These are phyloP conservation scores for Artibeus lituratus DNA, from an alignment of 2,797 vertebrate species.

Conservation along the genomic window DNA sequence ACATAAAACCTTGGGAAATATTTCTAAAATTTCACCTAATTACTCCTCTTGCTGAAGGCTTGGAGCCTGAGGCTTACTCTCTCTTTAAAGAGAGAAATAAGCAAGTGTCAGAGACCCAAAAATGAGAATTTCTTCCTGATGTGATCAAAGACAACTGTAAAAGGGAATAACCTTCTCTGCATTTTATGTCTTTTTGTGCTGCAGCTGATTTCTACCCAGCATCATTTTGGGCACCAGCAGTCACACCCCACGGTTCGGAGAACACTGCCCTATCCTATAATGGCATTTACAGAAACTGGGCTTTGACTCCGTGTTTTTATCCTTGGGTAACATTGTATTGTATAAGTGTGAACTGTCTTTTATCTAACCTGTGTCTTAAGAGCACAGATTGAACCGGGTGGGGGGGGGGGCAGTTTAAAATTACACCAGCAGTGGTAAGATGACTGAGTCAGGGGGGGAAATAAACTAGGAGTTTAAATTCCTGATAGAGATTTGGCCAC, in stretches of 20 bases:
- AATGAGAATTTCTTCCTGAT: neutral
- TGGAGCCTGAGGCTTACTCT: neutral
- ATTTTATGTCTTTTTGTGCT: neutral
- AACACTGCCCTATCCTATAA: neutral
- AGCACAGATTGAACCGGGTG: neutral
- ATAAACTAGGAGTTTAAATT: conserved; percentile 1
- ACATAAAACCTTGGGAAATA: neutral
- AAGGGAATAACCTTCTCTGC: neutral
- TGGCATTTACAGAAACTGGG: neutral
- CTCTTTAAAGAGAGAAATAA: neutral
- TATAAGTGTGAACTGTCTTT: neutral
- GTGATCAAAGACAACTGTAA: neutral
- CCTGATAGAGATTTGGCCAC: conserved; percentile 13
- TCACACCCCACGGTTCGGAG: neutral
- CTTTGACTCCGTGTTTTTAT: neutral
- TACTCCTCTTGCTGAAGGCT: neutral
- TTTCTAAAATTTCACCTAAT: neutral
- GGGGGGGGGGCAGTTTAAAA: neutral
- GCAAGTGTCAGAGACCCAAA: neutral
- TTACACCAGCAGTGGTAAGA: neutral
- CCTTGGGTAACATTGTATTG: neutral
- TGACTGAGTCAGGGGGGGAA: neutral
- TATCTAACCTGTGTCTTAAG: neutral
- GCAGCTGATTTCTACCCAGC: neutral
- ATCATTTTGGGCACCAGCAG: neutral